These are phyloP conservation scores for Acrocephalus scirpaceus DNA, from an alignment of 2,797 vertebrate species.

Conservation along the genomic window DNA sequence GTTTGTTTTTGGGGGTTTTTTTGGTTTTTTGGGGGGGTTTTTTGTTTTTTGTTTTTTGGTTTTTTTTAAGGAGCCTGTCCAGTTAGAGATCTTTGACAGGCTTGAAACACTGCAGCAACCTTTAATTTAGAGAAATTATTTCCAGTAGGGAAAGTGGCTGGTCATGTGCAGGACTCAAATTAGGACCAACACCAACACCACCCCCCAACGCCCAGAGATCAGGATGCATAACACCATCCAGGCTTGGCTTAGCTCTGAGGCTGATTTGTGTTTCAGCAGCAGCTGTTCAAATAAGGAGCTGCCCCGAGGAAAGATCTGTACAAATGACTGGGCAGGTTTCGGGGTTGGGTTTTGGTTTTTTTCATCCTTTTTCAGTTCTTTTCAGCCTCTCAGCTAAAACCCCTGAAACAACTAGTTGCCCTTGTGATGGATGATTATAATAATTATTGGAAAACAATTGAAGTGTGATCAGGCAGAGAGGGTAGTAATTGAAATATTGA, in stretches of 20 bases:
- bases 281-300: slow-evolving; percentile 81
- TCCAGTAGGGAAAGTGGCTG: slow-evolving; percentile 81
- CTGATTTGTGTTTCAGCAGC: slow-evolving; percentile 69
- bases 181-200: slow-evolving; percentile 68
- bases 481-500: slow-evolving; percentile 76
- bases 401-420: slow-evolving; percentile 80
- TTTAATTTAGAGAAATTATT: slow-evolving; percentile 86
- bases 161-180: slow-evolving; percentile 70
- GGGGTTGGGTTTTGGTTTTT: background rate
- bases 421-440: slow-evolving; percentile 84
- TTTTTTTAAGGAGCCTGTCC: slow-evolving; percentile 43
- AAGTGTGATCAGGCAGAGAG: slow-evolving; percentile 83
- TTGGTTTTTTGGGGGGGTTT: too few relatives aligned
- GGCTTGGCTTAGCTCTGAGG: slow-evolving; percentile 59
- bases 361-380: background rate
- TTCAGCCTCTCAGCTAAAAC: slow-evolving; percentile 69
- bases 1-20: too few relatives aligned
- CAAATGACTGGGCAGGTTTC: slow-evolving; percentile 51
- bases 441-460: slow-evolving; percentile 86
- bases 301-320: slow-evolving; percentile 74
- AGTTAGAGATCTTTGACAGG: slow-evolving; percentile 76
- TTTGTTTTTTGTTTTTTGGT: slow-evolving; percentile 24
- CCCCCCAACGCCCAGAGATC: slow-evolving; percentile 15
- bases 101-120: slow-evolving; percentile 80
- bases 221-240: slow-evolving; percentile 64